Evolutionary conservation across 2,888 invertebrate genomes (phyloP).

Genomic region (Drosophila flavopinicola): DNA sequence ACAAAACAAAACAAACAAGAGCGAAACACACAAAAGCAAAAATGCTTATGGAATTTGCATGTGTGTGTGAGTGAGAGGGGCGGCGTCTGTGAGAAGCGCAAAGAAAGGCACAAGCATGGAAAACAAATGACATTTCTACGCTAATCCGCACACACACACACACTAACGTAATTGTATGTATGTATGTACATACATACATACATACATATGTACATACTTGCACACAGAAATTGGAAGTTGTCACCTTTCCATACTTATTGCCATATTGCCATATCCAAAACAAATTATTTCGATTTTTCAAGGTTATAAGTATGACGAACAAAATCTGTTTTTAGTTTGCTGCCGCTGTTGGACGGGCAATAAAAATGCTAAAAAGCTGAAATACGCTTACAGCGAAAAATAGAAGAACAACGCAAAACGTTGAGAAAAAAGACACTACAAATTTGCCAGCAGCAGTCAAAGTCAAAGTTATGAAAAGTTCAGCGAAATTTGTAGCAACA

Average conservation of each 20-base stretch:
- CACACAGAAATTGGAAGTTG: slow-evolving; percentile 26
- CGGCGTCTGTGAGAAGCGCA: slow-evolving; percentile 12
- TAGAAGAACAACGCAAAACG: slow-evolving; percentile 6
- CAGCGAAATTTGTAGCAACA: slow-evolving; percentile 29
- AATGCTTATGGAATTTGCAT: slow-evolving; percentile 42
- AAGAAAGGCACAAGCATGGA: slow-evolving; percentile 32
- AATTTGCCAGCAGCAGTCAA: slow-evolving; percentile 21
- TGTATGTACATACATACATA: slow-evolving; percentile 17
- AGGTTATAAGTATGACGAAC: slow-evolving; percentile 62
- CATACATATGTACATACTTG: slow-evolving; percentile 16
- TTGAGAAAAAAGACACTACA: slow-evolving; percentile 1
- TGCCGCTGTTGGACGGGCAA: slow-evolving; percentile 12
- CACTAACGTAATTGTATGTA: not conserved
- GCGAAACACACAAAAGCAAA: slow-evolving; percentile 37
- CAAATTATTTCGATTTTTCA: slow-evolving; percentile 68
- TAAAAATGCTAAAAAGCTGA: slow-evolving; percentile 49
- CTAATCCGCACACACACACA: slow-evolving; percentile 29
- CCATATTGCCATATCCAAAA: slow-evolving; percentile 48
- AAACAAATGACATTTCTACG: slow-evolving; percentile 46
- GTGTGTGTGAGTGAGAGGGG: not conserved
- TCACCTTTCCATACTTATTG: slow-evolving; percentile 40
- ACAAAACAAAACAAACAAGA: slow-evolving; percentile 54
- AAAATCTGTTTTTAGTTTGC: slow-evolving; percentile 72
- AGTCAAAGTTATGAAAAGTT: slow-evolving; percentile 37
- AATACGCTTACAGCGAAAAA: slow-evolving; percentile 32